Base-by-base conservation (phyloP, 2,113 vertebrate genomes). In the Chiloscyllium plagiosum region DNA sequence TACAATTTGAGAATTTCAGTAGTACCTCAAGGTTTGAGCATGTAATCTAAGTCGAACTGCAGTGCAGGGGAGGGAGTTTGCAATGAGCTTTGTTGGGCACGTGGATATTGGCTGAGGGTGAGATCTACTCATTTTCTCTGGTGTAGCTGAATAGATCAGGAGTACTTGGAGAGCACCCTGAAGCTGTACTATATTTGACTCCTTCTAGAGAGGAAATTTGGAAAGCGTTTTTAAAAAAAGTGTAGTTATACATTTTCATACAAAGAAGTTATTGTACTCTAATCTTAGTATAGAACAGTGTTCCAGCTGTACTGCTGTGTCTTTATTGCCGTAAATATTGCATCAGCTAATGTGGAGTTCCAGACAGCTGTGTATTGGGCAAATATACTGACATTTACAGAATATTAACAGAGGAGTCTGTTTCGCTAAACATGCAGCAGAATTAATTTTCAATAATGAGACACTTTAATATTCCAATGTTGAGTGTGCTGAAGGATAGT, bases 361-460 rank as follows among this genome's bases (percentile, higher is more conserved):
- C n/a, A 93, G 13, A 8, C 33, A 37, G 56, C 61, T 66, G 33
- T 93, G 89, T 20, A 37, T 66, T 20, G 56, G 89, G 37, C 80
- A 47, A 83, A 83, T 22, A 17, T 83, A 80, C 8, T 17, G 76
- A 80, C 76, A 83, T 83, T 83, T 47, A 42, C 17, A 37, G 65
- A 92, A 65, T 92, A 66, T 92, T 93, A 22, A 65, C 37, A 33
- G 89, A 92, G 89, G 61, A 92, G 33, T 61, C 86, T 17, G 56
- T 15, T 65, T 65, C 29, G 66, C 2, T 19, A 37, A 22, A 66
- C 61, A 66, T 13, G 37, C 61, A 92, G 52, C 15, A 4, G 61
- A 93, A 66, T 93, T 93, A 68, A 93, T 93, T 37, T 93, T 93
- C 89, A 66, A 20, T 68, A 19, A 68, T 66, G 15, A n/a, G 89